A percentile compares a stretch with the other conserved stretches of the same genome.
Evolutionary conservation across 2,113 vertebrate genomes (phyloP).

Genomic region (Athene noctua): DNA sequence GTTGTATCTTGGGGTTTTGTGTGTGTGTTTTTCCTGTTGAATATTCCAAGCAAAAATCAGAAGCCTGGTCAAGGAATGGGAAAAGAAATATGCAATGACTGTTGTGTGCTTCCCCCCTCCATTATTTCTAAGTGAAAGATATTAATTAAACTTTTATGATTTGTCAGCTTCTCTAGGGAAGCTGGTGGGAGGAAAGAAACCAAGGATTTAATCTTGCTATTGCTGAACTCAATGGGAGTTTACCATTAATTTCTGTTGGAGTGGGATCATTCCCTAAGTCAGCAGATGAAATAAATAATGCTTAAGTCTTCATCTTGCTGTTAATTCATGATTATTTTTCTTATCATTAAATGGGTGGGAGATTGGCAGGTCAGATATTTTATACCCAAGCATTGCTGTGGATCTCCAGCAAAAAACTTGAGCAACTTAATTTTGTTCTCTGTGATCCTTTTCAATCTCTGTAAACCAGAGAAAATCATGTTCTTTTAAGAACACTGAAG

Average conservation of each 20-base stretch:
- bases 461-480: neutral
- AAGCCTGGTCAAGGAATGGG: neutral
- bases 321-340: neutral
- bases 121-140: neutral
- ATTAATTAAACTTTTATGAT: neutral
- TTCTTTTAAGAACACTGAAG: neutral
- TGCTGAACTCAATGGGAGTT: neutral
- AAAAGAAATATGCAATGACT: neutral
- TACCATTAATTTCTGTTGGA: neutral
- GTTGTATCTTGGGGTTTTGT: neutral
- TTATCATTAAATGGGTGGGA: neutral
- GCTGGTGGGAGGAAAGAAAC: neutral
- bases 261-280: neutral
- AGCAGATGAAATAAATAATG: conserved; percentile 9
- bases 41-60: neutral
- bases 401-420: neutral
- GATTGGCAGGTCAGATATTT: neutral
- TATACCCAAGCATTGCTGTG: neutral
- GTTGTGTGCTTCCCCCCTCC: neutral
- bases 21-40: neutral
- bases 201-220: neutral
- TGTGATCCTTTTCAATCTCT: neutral
- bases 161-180: neutral
- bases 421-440: neutral
- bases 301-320: neutral